Evolutionary conservation across 2,113 vertebrate genomes (phyloP).

Genomic region (Parus major): DNA sequence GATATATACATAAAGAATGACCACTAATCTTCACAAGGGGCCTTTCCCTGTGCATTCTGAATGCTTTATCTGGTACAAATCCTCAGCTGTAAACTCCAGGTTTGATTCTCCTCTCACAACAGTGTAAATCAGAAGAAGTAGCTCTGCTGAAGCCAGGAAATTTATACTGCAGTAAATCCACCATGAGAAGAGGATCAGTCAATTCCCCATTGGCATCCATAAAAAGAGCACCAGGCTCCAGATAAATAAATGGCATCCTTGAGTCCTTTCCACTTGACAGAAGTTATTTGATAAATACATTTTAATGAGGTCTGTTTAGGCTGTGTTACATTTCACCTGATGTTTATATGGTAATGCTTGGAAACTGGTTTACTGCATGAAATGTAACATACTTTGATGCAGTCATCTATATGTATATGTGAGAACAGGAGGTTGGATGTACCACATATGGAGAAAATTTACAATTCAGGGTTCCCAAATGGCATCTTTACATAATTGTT

Average conservation of each 20-base stretch:
- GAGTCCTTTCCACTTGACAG: neutral
- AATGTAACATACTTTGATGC: neutral
- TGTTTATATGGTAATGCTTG: conserved; percentile 14
- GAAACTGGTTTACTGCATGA: conserved; percentile 3
- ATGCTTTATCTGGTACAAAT: neutral
- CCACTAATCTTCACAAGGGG: neutral
- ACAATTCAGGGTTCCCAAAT: neutral
- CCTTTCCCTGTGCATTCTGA: neutral
- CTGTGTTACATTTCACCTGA: conserved; percentile 13
- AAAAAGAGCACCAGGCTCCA: neutral
- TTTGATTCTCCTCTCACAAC: neutral
- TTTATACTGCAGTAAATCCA: neutral
- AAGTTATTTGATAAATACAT: conserved; percentile 13
- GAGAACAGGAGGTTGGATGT: conserved; percentile 23
- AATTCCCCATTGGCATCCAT: neutral
- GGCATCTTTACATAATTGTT: neutral
- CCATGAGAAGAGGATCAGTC: neutral
- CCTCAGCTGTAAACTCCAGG: neutral
- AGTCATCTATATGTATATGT: neutral
- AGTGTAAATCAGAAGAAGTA: neutral
- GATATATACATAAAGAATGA: neutral
- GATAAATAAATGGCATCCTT: conserved; percentile 1
- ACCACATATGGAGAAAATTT: neutral
- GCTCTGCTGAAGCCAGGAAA: neutral
- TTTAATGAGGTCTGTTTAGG: conserved; percentile 16